Base-by-base conservation (phyloP, 2,113 vertebrate genomes). In the Phaethon lepturus region DNA sequence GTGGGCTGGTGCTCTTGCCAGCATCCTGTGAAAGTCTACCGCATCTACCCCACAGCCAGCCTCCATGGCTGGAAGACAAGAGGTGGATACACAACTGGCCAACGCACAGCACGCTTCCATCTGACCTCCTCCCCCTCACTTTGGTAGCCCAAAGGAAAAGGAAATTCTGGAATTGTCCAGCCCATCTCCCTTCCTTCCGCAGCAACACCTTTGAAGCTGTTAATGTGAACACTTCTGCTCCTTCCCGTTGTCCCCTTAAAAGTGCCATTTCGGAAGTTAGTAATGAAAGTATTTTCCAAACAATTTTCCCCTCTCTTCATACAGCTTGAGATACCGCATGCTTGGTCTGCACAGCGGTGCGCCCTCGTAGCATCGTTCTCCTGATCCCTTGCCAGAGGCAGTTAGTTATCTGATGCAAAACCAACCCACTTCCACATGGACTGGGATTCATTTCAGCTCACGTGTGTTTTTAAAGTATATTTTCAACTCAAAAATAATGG, bases 281-380 rank as follows among this genome's bases (percentile, higher is more conserved):
- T 2, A 31, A 19, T 2, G 14, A 22, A 29, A 72, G 62, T 20
- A 19, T 45, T 77, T 62, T 59, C 84, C 83, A 87, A 86, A 42
- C 35, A 15, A 2, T 45, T 20, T 85, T 40, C 40, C 13, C 12
- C 17, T 68, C 31, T 72, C 74, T 89, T 55, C 31, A 3, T 5
- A 3, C 5, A 33, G 14, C 50, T 1, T 33, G 59, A 76, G 42
- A 29, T 6, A 14, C 14, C 0, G 1, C 69, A 13, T 1, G 29
- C 59, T 23, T 67, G 42, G 38, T 72, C 83, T 47, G 63, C 56
- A 60, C 35, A 52, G 67, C 0, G 2, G 23, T 26, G 29, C 33
- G 68, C 44, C 89, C 80, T 53, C 6, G 0, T 4, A 35, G 62
- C 87, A 40, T 35, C 71, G 9, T 38, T 11, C 50, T 92, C 38